Conservation (phyloP, 2,113 vertebrate species). For the Heterotilapia buettikoferi region DNA sequence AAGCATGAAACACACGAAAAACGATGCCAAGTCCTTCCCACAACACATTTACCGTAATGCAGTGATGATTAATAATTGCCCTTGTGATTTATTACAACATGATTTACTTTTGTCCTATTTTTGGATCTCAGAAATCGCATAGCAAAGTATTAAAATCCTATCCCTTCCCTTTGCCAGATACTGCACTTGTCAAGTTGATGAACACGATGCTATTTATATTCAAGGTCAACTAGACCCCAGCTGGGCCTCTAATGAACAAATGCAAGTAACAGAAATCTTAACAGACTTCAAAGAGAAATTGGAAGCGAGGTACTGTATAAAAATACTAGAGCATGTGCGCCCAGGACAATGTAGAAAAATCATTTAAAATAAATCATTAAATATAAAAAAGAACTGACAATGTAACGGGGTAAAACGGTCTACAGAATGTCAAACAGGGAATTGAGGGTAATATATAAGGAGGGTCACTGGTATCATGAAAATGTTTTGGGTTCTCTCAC, state of each 20-base stretch:
- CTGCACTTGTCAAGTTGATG: not conserved
- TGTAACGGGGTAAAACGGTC: not conserved
- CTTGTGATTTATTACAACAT: not conserved
- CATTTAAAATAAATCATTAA: not conserved
- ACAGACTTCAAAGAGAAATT: not conserved
- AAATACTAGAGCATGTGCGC: not conserved
- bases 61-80: not conserved
- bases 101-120: not conserved
- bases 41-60: not conserved
- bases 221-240: not conserved
- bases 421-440: not conserved
- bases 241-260: not conserved
- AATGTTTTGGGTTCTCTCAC: not conserved
- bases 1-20: constrained; percentile 7
- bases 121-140: not conserved
- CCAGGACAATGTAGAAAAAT: not conserved
- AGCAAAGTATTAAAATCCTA: not conserved
- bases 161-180: not conserved
- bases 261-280: not conserved
- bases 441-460: not conserved
- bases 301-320: not conserved
- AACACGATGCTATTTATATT: not conserved
- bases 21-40: not conserved
- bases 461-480: not conserved
- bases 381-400: not conserved